Evolutionary conservation across 2,797 vertebrate genomes (phyloP).

Genomic region (Xyrichtys novacula): DNA sequence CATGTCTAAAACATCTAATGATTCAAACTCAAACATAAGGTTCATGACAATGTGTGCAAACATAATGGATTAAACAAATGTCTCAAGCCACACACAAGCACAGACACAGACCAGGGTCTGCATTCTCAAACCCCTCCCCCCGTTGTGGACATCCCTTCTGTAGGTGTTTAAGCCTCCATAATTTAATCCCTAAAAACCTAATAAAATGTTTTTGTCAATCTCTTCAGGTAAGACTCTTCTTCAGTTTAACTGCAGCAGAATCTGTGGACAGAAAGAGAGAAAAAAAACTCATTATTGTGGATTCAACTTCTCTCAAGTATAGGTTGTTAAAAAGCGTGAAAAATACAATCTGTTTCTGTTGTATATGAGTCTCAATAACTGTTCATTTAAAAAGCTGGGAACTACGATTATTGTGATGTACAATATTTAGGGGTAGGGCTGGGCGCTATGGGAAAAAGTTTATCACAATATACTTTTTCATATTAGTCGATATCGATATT

Average conservation of each 20-base stretch:
- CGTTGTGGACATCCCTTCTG: constrained; percentile 85
- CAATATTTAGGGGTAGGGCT: no score
- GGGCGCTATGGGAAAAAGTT: no score
- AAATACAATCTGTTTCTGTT: no score
- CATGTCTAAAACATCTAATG: constrained; percentile 4
- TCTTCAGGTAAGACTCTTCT: constrained; percentile 6
- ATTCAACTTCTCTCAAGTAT: not conserved
- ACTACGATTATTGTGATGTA: no score
- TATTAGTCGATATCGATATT: no score
- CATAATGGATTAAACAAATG: constrained; percentile 36
- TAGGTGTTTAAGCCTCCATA: constrained; percentile 88
- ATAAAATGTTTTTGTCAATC: constrained; percentile 44
- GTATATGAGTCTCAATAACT: no score
- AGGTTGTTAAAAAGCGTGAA: not conserved
- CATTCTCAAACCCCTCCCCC: constrained; percentile 91
- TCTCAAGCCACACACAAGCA: constrained; percentile 26
- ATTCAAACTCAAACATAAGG: constrained; percentile 14
- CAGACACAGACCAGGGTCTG: constrained; percentile 59
- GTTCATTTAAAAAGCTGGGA: no score
- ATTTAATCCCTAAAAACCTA: constrained; percentile 54
- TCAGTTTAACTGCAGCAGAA: constrained; percentile 5
- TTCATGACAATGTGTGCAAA: constrained; percentile 14
- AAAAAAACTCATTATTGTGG: not conserved
- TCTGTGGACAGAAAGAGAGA: constrained; percentile 40
- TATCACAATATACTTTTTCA: no score